phyloP scores from a whole-genome alignment of 2,888 invertebrate species.

The Drosophila falleni region DNA sequence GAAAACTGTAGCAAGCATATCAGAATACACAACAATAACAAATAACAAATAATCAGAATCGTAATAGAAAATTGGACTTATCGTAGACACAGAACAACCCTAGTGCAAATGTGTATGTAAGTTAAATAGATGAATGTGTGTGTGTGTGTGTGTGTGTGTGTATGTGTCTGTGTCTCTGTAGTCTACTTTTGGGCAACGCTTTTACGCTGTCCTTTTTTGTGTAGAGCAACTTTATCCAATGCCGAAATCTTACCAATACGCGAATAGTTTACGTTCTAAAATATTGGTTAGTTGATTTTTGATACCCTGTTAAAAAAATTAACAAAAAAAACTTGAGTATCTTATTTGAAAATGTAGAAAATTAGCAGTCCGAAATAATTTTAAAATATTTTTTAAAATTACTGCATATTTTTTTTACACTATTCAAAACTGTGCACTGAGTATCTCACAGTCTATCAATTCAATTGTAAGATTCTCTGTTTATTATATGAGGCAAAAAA shows the following conservation, averaged over 20 bases:
- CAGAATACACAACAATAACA: slow-evolving; percentile 52
- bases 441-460: slow-evolving; percentile 18
- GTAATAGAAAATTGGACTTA: slow-evolving; percentile 66
- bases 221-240: slow-evolving; percentile 54
- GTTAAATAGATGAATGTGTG: background rate
- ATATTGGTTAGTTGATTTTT: background rate
- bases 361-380: background rate
- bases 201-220: slow-evolving; percentile 45
- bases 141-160: background rate
- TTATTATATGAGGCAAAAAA: slow-evolving; percentile 31
- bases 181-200: slow-evolving; percentile 56
- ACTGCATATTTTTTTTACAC: no score
- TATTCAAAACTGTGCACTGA: slow-evolving; percentile 1
- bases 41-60: slow-evolving; percentile 70
- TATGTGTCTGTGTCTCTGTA: slow-evolving; percentile 11
- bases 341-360: background rate
- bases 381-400: background rate
- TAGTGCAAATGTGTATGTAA: background rate
- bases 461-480: background rate
- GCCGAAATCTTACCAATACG: slow-evolving; percentile 67
- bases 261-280: slow-evolving; percentile 60
- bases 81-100: slow-evolving; percentile 32
- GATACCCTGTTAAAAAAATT: slow-evolving; percentile 13
- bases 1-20: slow-evolving; percentile 22
- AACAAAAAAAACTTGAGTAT: no score